Conservation (phyloP, 2,888 invertebrate genomes). For the Branchellion lobata region DNA sequence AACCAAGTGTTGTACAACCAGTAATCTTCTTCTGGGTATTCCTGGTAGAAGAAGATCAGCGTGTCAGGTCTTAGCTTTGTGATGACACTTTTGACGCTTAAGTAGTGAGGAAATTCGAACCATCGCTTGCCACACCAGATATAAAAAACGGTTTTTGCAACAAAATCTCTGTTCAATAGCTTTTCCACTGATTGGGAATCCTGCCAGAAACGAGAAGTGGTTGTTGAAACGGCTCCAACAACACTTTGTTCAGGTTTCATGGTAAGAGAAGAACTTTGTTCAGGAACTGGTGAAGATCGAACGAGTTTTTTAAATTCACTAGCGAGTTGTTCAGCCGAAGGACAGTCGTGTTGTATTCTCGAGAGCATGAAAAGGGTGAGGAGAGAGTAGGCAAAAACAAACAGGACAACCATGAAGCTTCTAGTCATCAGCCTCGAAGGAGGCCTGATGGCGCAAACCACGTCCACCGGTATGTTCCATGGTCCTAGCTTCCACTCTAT, state of each 20-base stretch:
- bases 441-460: neutral
- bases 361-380: constrained; percentile 40
- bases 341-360: constrained; percentile 42
- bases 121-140: constrained; percentile 57
- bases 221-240: neutral
- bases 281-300: neutral
- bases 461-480: neutral
- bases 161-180: constrained; percentile 46
- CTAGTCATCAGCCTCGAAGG: constrained; percentile 2
- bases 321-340: constrained; percentile 37
- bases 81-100: constrained; percentile 57
- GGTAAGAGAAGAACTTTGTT: neutral
- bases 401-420: constrained; percentile 14
- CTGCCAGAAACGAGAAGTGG: neutral
- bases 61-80: constrained; percentile 56
- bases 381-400: constrained; percentile 38
- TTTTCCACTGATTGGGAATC: constrained; percentile 35
- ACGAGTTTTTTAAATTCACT: neutral
- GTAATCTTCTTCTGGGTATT: constrained; percentile 53
- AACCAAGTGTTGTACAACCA: constrained; percentile 54
- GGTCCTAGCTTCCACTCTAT: no score
- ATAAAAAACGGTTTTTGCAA: constrained; percentile 53
- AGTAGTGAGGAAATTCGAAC: constrained; percentile 57
- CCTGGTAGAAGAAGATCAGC: constrained; percentile 55
- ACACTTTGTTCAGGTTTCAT: neutral